phyloP scores from a whole-genome alignment of 2,888 invertebrate genomes.

The Fragum whitleyi region DNA sequence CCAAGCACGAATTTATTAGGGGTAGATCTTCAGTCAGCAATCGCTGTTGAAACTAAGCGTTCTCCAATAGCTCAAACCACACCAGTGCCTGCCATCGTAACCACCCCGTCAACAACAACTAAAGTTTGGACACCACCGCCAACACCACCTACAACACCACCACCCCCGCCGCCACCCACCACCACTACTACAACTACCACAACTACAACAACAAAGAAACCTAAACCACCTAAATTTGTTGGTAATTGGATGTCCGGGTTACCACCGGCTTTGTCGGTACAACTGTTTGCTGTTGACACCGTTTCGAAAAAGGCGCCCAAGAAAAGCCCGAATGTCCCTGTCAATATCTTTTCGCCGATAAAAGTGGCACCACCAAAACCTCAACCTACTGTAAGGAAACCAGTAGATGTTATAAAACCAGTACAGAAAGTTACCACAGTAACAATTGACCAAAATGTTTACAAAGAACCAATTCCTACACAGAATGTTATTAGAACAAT shows the following conservation, averaged over 20 bases:
- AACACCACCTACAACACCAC: background rate
- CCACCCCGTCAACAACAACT: background rate
- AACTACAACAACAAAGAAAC: background rate
- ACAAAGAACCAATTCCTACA: background rate
- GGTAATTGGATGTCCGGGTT: conserved; percentile 20
- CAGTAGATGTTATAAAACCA: background rate
- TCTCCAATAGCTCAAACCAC: background rate
- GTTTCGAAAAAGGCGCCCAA: background rate
- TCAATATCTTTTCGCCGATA: background rate
- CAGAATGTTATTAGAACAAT: background rate
- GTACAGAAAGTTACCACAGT: background rate
- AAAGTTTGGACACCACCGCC: background rate
- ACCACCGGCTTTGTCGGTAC: conserved; percentile 10
- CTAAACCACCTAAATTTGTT: background rate
- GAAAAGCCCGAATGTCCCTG: background rate
- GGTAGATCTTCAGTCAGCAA: background rate
- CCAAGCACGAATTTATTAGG: background rate
- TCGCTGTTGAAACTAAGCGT: background rate
- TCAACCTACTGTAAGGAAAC: background rate
- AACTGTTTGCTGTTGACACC: background rate
- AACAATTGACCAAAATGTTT: background rate
- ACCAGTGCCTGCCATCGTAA: background rate
- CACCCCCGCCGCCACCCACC: background rate
- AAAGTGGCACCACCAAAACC: background rate
- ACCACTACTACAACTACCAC: background rate